Conservation (phyloP, 2,113 vertebrate species). For the Chloebia gouldiae region DNA sequence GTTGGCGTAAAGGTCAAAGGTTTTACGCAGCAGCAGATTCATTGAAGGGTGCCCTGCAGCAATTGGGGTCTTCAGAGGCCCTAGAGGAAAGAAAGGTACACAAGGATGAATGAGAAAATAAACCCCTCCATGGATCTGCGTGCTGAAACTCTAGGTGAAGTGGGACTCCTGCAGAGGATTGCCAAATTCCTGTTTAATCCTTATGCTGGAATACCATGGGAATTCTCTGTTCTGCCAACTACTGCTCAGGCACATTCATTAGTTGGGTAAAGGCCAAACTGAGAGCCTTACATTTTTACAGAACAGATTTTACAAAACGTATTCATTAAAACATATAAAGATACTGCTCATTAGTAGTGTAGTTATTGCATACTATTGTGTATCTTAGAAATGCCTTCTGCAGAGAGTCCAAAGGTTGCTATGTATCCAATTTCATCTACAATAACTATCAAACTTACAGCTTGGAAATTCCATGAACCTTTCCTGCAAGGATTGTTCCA, state of each 20-base stretch:
- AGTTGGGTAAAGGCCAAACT: neutral
- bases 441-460: neutral
- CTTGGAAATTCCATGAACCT: neutral
- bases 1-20: slow-evolving; percentile 95
- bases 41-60: slow-evolving; percentile 96
- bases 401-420: neutral
- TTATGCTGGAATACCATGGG: neutral
- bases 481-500: neutral
- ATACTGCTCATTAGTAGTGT: neutral
- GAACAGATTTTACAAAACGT: neutral
- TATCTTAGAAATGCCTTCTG: neutral
- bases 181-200: neutral
- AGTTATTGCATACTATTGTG: neutral
- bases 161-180: neutral
- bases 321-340: neutral
- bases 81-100: slow-evolving; percentile 11
- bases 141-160: neutral
- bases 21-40: slow-evolving; percentile 92
- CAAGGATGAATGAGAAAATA: neutral
- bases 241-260: neutral
- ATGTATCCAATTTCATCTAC: neutral
- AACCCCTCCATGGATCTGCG: neutral
- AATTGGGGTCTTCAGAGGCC: slow-evolving; percentile 94
- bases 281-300: accelerated
- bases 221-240: neutral